Conservation (phyloP, 2,888 invertebrate genomes). For the Schizaphis graminum region DNA sequence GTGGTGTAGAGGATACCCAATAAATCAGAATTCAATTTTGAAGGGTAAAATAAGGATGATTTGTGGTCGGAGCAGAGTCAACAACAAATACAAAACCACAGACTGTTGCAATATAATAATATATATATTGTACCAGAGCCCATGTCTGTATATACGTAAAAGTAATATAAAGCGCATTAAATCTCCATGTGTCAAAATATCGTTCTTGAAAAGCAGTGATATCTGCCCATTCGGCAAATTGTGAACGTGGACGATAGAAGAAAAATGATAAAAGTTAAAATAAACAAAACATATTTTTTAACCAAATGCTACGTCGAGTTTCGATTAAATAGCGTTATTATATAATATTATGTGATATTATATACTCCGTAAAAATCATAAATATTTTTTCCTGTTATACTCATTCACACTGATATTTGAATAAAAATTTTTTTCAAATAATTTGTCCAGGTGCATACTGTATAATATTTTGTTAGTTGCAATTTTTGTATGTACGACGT, state of each 20-base stretch:
- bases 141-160: constrained; percentile 7
- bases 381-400: neutral
- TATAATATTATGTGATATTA: neutral
- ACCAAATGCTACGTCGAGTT: constrained; percentile 3
- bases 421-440: neutral
- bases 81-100: constrained; percentile 58
- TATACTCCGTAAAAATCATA: neutral
- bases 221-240: constrained; percentile 54
- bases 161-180: constrained; percentile 61
- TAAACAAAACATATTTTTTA: constrained; percentile 4
- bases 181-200: constrained; percentile 62
- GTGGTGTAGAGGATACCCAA: neutral
- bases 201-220: neutral
- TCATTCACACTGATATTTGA: neutral
- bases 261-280: constrained; percentile 1
- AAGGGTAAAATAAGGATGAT: constrained; percentile 55
- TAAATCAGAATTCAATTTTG: constrained; percentile 65
- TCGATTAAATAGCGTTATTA: neutral
- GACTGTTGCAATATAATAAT: constrained; percentile 47
- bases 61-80: constrained; percentile 45
- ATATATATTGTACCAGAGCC: neutral
- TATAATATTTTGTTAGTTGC: neutral
- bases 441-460: neutral
- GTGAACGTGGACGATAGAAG: neutral
- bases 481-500: neutral